These are phyloP conservation scores for Melipona bicolor DNA, from an alignment of 2,888 invertebrate species.

Conservation along the genomic window DNA sequence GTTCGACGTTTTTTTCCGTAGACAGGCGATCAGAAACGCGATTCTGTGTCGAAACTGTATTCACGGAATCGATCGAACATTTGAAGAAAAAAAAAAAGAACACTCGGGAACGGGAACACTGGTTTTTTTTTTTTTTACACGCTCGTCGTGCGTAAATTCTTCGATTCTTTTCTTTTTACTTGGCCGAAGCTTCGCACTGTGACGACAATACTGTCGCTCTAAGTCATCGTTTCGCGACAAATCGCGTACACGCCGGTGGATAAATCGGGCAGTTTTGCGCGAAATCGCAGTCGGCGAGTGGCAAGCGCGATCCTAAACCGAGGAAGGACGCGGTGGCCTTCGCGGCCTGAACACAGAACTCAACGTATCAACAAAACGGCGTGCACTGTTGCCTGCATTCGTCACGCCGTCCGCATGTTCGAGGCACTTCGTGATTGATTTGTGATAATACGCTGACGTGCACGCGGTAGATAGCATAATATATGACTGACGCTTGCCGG, in stretches of 20 bases:
- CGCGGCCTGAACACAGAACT: conserved; percentile 76
- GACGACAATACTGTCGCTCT: conserved; percentile 24
- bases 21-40: conserved; percentile 8
- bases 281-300: not conserved
- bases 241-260: not conserved
- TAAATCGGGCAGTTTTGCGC: conserved; percentile 35
- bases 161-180: conserved; percentile 20
- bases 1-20: conserved; percentile 16
- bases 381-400: conserved; percentile 68
- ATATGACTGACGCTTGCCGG: conserved; percentile 63
- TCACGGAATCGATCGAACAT: conserved; percentile 14
- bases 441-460: conserved; percentile 57
- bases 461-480: conserved; percentile 75
- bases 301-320: conserved; percentile 42
- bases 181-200: conserved; percentile 8
- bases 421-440: conserved; percentile 70
- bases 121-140: not conserved
- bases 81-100: not conserved
- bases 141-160: not conserved
- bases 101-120: conserved; percentile 36
- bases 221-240: conserved; percentile 62
- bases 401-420: conserved; percentile 78
- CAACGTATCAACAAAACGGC: conserved; percentile 74
- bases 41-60: conserved; percentile 36
- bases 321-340: conserved; percentile 72